Evolutionary conservation across 2,113 vertebrate species (phyloP), one percentile per base, ranked within the genome.

Genomic region (Erythrocercus mccallii): DNA sequence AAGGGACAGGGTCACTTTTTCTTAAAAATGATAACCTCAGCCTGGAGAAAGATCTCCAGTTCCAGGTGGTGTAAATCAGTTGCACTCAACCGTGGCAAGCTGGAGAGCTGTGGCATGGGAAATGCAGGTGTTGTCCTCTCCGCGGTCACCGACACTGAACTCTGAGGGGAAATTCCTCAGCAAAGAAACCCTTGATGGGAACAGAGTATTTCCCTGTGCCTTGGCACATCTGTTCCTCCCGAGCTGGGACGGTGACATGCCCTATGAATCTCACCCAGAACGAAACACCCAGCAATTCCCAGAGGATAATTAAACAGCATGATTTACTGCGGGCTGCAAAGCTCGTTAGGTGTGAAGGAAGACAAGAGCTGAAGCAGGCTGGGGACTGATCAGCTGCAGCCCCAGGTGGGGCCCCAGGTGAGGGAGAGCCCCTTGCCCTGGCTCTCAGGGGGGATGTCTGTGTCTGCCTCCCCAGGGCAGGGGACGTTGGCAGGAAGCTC

Each of bases 401-500:
- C 44, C 30, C 66, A 58, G 88, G 69, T 69, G 5, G 1, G 2
- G n/a, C n/a, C n/a, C n/a, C n/a, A 30, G 57, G 85, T 5, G 1
- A 89, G 91, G 92, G 76, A 72, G 79, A 27, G 71, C 37, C 60
- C 71, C 69, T 91, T 88, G 31, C 88, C 76, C 25, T 20, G 1
- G 9, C 5, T 81, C 82, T 57, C 94, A 93, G 91, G 44, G 88
- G 60, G 82, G 9, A n/a, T 70, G 77, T 48, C 64, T 80, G 25
- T 70, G 77, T 48, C 64, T 80, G 25, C 56, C 74, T 95, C n/a
- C 20, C 23, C 92, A 83, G 94, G 86, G 37, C 92, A 66, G 54
- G 15, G 86, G 93, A 17, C 80, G 86, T 71, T 68, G 87, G 90
- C 95, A 97, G 97, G 94, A 95, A 94, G 40, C 95, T 56, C 65